A percentile compares a stretch with the other conserved stretches of the same genome.
Conservation (phyloP, 1,140 invertebrate species). For the Drosophila nasuta region DNA sequence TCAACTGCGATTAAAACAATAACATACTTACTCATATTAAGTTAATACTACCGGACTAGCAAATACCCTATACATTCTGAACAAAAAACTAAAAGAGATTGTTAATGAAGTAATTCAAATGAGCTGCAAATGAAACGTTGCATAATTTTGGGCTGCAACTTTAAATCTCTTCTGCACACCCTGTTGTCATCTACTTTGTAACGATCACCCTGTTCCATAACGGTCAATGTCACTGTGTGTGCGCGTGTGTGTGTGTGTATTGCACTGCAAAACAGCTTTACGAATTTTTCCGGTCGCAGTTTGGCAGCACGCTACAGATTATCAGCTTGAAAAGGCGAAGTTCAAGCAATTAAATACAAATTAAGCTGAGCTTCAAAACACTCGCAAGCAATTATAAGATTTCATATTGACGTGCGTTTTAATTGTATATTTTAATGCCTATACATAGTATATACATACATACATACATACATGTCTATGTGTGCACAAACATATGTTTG, state of each 20-base stretch:
- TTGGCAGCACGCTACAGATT: not conserved
- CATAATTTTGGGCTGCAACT: slow-evolving; percentile 3
- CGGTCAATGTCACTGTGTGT: slow-evolving; percentile 3
- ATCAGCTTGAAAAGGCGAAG: not conserved
- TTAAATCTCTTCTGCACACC: not conserved
- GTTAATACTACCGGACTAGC: not conserved
- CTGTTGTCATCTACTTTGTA: not conserved
- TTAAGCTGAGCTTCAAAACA: not conserved
- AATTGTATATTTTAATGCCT: not conserved
- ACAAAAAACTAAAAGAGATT: not conserved
- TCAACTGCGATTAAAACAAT: slow-evolving; percentile 3
- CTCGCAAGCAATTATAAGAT: slow-evolving; percentile 1
- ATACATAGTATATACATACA: too few species aligned
- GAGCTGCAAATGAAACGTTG: not conserved
- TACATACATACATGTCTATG: not conserved
- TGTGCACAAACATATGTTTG: not conserved
- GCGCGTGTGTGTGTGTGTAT: not conserved
- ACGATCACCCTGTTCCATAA: slow-evolving; percentile 2
- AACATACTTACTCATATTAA: too few species aligned
- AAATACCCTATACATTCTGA: not conserved
- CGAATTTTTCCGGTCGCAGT: not conserved
- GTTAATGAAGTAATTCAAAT: not conserved
- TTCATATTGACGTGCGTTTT: not conserved
- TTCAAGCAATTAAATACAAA: slow-evolving; percentile 11
- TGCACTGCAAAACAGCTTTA: not conserved